A percentile compares a stretch with the other conserved stretches of the same genome.
phyloP scores from a whole-genome alignment of 2,797 vertebrate species.

The Mus minutoides region DNA sequence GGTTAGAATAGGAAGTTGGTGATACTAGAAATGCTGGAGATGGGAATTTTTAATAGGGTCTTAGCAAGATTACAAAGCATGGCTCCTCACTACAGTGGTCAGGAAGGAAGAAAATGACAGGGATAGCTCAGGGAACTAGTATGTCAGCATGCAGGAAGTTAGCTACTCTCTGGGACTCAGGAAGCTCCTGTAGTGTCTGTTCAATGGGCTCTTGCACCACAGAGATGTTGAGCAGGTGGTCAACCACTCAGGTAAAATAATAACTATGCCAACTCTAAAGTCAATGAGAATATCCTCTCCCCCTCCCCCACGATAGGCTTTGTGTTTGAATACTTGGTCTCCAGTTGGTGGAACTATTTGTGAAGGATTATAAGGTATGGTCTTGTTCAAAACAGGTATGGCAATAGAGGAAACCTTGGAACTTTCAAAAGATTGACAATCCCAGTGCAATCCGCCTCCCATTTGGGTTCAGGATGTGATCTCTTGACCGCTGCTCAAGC shows the following conservation, averaged over 20 bases:
- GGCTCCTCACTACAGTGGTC: too few relatives aligned
- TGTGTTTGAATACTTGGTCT: neutral
- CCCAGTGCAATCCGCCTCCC: neutral
- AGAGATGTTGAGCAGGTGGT: neutral
- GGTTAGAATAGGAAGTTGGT: neutral
- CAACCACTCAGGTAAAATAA: neutral
- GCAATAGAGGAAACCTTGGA: neutral
- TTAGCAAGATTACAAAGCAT: neutral
- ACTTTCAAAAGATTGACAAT: neutral
- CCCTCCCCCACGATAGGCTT: neutral
- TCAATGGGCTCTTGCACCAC: neutral
- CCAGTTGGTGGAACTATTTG: neutral
- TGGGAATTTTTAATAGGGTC: neutral
- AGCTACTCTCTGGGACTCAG: neutral
- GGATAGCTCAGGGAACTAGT: neutral
- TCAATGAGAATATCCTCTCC: neutral
- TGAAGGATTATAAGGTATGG: neutral
- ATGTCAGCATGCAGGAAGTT: neutral
- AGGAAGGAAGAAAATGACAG: rapidly evolving
- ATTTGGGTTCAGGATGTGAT: neutral
- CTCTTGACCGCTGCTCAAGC: neutral
- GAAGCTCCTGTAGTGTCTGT: neutral
- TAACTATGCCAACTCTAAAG: neutral
- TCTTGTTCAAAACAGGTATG: neutral
- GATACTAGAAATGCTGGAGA: neutral